These are phyloP conservation scores for sheep (Ovis aries) DNA, from an alignment of 2,113 vertebrate genomes.

Conservation along the genomic window ARS-UI_Ramb_v3.0 NC_056057.1:12267001-12267500, in stretches of 20 bases:
- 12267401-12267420: slow-evolving; percentile 62
- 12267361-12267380: slow-evolving; percentile 67
- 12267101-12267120: background rate
- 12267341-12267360: slow-evolving; percentile 67
- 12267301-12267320: slow-evolving; percentile 67
- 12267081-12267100: background rate
- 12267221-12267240: background rate
- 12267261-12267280: slow-evolving; percentile 29
- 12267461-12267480: slow-evolving; percentile 55
- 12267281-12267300: slow-evolving; percentile 45
- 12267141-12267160: background rate
- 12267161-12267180: background rate
- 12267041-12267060: background rate
- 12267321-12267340: slow-evolving; percentile 54
- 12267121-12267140: background rate
- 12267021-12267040: background rate
- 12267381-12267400: slow-evolving; percentile 62
- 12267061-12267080: background rate
- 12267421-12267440: slow-evolving; percentile 44
- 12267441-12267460: slow-evolving; percentile 56
- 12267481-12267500: slow-evolving; percentile 18
- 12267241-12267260: slow-evolving; percentile 58
- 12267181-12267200: background rate
- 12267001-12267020: background rate
- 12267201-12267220: slow-evolving; percentile 1